Percentiles rank a stretch among this genome's conserved stretches.
Conservation (phyloP, 2,797 vertebrate genomes). For the Lindbergichthys nudifrons region DNA sequence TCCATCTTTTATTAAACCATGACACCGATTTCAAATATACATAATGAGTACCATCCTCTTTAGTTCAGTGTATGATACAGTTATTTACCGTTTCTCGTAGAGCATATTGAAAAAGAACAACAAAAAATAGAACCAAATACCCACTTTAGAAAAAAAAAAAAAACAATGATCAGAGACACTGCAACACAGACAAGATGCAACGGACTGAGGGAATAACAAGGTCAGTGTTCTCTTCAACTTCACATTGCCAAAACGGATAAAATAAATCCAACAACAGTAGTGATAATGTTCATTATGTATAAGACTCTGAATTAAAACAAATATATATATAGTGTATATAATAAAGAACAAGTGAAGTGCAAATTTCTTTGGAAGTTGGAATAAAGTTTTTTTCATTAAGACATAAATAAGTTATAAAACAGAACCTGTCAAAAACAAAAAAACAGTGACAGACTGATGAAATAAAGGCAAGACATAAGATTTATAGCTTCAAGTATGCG, state of each 20-base stretch:
- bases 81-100: conserved; percentile 87
- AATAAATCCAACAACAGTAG: conserved; percentile 70
- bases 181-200: conserved; percentile 85
- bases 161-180: conserved; percentile 85
- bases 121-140: conserved; percentile 78
- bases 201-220: conserved; percentile 81
- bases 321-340: conserved; percentile 31
- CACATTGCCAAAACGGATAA: conserved; percentile 82
- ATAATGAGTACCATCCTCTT: conserved; percentile 91
- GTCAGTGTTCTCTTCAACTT: conserved; percentile 87
- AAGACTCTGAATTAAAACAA: conserved; percentile 71
- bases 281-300: conserved; percentile 63
- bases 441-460: conserved; percentile 65
- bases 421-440: conserved; percentile 82
- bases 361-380: conserved; percentile 98
- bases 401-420: conserved; percentile 89
- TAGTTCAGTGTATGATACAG: conserved; percentile 94
- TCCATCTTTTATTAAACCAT: conserved; percentile 95
- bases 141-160: conserved; percentile 80
- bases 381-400: conserved; percentile 88
- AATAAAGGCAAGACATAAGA: conserved; percentile 88
- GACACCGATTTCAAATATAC: conserved; percentile 98
- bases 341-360: conserved; percentile 89
- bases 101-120: conserved; percentile 86
- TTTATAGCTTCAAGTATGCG: conserved; percentile 93